Evolutionary conservation across 1,140 invertebrate species (phyloP).

Genomic region (Drosophila novamexicana): DNA sequence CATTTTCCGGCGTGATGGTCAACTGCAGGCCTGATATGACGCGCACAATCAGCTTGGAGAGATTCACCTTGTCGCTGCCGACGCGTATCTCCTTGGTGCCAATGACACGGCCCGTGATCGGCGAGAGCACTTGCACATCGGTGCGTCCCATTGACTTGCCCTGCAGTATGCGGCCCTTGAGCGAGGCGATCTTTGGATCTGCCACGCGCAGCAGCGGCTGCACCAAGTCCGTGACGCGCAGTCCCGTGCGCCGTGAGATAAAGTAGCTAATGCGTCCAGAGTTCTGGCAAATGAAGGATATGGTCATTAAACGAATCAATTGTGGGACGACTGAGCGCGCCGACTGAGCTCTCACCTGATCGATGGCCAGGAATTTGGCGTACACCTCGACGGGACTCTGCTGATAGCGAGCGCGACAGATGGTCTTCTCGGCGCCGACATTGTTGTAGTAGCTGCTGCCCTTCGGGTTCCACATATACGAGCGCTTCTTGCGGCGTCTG

Average conservation of each 20-base stretch:
- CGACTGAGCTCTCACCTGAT: slow-evolving; percentile 86
- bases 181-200: slow-evolving; percentile 93
- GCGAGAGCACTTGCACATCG: slow-evolving; percentile 96
- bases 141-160: slow-evolving; percentile 95
- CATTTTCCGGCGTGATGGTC: slow-evolving; percentile 93
- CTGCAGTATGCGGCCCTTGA: slow-evolving; percentile 92
- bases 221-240: slow-evolving; percentile 96
- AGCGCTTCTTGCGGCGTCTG: slow-evolving; percentile 86
- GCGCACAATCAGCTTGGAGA: slow-evolving; percentile 92
- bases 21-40: slow-evolving; percentile 96
- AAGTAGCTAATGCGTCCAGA: slow-evolving; percentile 95
- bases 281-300: slow-evolving; percentile 85
- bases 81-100: slow-evolving; percentile 96
- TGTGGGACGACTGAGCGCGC: background rate
- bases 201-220: slow-evolving; percentile 92
- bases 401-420: slow-evolving; percentile 93
- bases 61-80: slow-evolving; percentile 94
- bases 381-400: slow-evolving; percentile 96
- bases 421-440: slow-evolving; percentile 86
- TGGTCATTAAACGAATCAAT: too few species aligned
- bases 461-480: slow-evolving; percentile 85
- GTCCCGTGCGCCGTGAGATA: slow-evolving; percentile 93
- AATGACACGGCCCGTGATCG: slow-evolving; percentile 95
- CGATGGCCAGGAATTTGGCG: slow-evolving; percentile 94
- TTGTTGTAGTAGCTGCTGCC: slow-evolving; percentile 85